Base-by-base conservation (phyloP, 1,140 invertebrate genomes). In the Dysdera silvatica region DNA sequence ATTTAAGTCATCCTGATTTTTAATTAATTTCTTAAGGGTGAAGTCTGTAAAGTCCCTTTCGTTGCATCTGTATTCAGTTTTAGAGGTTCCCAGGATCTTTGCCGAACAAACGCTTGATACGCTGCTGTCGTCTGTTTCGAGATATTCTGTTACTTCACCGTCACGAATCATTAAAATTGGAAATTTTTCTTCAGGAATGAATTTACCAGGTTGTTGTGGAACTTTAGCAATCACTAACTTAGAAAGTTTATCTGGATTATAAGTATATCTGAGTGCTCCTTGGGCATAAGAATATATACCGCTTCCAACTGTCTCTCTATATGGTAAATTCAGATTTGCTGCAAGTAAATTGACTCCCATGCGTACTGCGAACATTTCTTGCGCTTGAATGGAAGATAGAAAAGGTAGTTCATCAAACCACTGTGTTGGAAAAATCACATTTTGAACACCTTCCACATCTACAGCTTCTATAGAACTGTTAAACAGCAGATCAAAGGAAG, bases 361-460 rank as follows among this genome's bases (percentile, higher is more conserved):
- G 0, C 74, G 72, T 14, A 74, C 76, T 0, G 84, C 75, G 77
- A 81, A 85, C 3, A 76, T 77, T 2, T 75, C 72, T 67, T 83
- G 82, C 14, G 74, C 78, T 67, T 80, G 75, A 54, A 77, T 67
- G 4, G 79, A 74, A 66, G 73, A 75, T 69, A 87, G 86, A 69
- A 87, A 87, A 1, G 86, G 87, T 5, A 84, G 66, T 65, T 86
- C 82, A 5, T 85, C 84, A 68, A 83, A 83, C 87, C 88, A 90
- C 52, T 81, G 82, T 0, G 84, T 83, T 0, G 86, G 76, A 67
- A 82, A 86, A 0, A 89, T 74, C 41, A 91, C 81, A 71, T 91
- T 84, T 4, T 77, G 82, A 2, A 90, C 71, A 0, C 77, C 74
- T 7, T 75, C 60, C 28, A 80, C 74, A 24, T 78, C 67, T 2